These are phyloP conservation scores for Poecilia gillii DNA, from an alignment of 2,797 vertebrate species.

Conservation along the genomic window DNA sequence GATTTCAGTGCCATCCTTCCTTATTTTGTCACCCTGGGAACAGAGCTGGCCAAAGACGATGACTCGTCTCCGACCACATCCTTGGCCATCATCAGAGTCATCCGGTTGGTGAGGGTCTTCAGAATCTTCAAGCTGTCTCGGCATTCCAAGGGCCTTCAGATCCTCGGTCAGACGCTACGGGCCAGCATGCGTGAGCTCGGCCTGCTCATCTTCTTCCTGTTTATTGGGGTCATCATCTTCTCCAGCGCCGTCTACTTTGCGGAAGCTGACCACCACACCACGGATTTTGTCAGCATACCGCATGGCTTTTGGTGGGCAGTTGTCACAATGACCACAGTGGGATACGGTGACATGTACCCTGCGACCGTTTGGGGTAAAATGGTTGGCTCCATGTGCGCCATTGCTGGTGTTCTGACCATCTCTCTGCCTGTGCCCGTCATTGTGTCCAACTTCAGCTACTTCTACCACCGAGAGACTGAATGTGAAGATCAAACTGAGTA, in stretches of 20 bases:
- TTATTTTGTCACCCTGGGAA: slow-evolving; percentile 90
- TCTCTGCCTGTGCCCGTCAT: slow-evolving; percentile 91
- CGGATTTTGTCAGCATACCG: slow-evolving; percentile 89
- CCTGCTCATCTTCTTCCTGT: slow-evolving; percentile 91
- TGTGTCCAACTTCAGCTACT: slow-evolving; percentile 94
- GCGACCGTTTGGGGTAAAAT: slow-evolving; percentile 89
- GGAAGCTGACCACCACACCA: slow-evolving; percentile 84
- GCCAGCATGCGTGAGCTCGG: slow-evolving; percentile 91
- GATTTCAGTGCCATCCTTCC: slow-evolving; percentile 91
- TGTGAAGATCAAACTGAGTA: slow-evolving; percentile 81
- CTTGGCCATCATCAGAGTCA: slow-evolving; percentile 88
- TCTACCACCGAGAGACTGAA: slow-evolving; percentile 90
- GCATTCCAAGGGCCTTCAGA: slow-evolving; percentile 90
- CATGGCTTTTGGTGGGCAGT: slow-evolving; percentile 94
- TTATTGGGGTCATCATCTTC: slow-evolving; percentile 91
- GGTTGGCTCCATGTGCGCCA: slow-evolving; percentile 92
- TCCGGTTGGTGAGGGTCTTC: slow-evolving; percentile 89
- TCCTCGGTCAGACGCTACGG: slow-evolving; percentile 87
- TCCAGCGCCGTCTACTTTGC: slow-evolving; percentile 92
- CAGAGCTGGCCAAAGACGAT: slow-evolving; percentile 85
- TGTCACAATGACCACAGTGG: slow-evolving; percentile 93
- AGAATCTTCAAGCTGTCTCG: slow-evolving; percentile 91
- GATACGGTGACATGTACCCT: slow-evolving; percentile 91
- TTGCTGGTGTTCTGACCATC: slow-evolving; percentile 91
- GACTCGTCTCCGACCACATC: slow-evolving; percentile 86